Base-by-base conservation (phyloP, 2,888 invertebrate species). In the Leuctra nigra region DNA sequence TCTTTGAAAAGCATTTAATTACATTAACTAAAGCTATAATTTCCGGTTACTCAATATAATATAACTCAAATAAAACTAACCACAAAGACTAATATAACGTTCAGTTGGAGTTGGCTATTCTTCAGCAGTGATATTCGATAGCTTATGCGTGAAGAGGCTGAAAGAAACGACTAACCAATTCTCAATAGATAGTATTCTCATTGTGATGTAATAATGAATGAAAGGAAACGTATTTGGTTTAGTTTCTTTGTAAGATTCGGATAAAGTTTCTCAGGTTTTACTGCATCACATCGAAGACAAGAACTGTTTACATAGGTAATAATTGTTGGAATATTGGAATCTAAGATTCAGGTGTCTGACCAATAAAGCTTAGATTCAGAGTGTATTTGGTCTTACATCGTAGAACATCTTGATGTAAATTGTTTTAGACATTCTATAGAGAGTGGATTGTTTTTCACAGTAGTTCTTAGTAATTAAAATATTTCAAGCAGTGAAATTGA, bases 11-110 rank as follows among this genome's bases (percentile, higher is more conserved):
- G 35, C 50, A 50, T 35, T 54, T 54, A 54, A 54, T 54, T 54
- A 54, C 54, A 54, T 54, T 54, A 54, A 46, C 46, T 41, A 50
- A 44, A 46, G 41, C 29, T 54, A 54, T 54, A 54, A 46, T 54
- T 54, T 54, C 54, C 54, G 54, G 54, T 44, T 46, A 24, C 53
- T 46, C 33, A 22, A 44, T 50, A 24, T 47, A 47, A 47, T 6
- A 18, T 9, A 33, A 25, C n/a, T 16, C 36, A 36, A 13, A 36
- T 41, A 41, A 18, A 41, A 16, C 14, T 20, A 18, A 14, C 41
- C 11, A 41, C 18, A 16, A 29, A 18, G 20, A 14, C 18, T 35
- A 25, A 48, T 29, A 20, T 29, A 50, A 47, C 25, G 47, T n/a
- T 11, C 46, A 13, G 11, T 20, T 33, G 22, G 18, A 33, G 35